Percentiles rank a stretch among this genome's conserved stretches.
Conservation (phyloP, 2,797 vertebrate genomes). For the Onychomys leucogaster region DNA sequence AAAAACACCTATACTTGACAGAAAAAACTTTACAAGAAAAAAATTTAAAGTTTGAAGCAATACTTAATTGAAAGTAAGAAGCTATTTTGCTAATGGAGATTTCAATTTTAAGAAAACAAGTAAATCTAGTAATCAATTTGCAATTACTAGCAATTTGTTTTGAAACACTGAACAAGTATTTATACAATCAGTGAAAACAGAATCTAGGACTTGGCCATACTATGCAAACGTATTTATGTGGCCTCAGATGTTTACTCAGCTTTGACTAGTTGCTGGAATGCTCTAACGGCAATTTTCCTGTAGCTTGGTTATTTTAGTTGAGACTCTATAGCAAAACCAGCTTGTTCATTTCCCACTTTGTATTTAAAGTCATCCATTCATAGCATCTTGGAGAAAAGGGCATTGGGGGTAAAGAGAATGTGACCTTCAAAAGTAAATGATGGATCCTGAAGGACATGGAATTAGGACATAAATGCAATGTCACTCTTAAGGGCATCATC, state of each 20-base stretch:
- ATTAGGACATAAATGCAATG: neutral
- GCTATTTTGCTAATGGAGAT: neutral
- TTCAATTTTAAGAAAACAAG: constrained; percentile 47
- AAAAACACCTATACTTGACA: neutral
- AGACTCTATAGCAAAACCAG: neutral
- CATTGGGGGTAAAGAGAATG: neutral
- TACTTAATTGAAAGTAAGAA: neutral
- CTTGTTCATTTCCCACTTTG: neutral
- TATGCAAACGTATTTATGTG: neutral
- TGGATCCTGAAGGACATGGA: neutral
- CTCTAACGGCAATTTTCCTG: constrained; percentile 15
- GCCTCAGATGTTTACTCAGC: neutral
- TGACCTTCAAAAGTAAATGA: constrained; percentile 2
- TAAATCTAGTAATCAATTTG: constrained; percentile 7
- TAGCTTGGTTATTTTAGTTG: neutral
- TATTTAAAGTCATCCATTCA: constrained; percentile 6
- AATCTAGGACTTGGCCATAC: constrained; percentile 5
- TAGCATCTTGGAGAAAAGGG: neutral
- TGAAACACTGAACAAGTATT: neutral
- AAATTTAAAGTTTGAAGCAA: constrained; percentile 1
- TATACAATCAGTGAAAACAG: constrained; percentile 16
- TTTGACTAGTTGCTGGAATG: neutral
- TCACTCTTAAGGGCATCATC: neutral
- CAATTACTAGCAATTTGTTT: neutral
- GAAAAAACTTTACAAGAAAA: neutral